phyloP scores from a whole-genome alignment of 2,888 invertebrate genomes.

The Coelopa pilipes region DNA sequence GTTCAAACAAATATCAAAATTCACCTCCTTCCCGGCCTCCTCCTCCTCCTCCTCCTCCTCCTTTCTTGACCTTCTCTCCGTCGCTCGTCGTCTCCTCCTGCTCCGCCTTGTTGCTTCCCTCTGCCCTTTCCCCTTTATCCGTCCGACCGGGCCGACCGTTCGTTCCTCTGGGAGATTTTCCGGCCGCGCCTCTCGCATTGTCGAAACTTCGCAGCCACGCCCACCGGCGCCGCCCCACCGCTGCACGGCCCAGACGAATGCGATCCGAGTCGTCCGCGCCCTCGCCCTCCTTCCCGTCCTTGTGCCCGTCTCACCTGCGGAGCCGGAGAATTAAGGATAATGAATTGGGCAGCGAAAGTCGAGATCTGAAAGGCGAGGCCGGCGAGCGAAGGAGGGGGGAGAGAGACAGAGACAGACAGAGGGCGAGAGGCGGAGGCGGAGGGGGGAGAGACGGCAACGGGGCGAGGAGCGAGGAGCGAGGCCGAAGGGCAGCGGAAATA shows the following conservation, averaged over 20 bases:
- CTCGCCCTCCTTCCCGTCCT: not conserved
- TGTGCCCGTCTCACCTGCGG: not conserved
- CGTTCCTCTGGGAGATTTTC: too few relatives aligned
- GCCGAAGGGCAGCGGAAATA: not conserved
- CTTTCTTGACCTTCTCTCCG: too few relatives aligned
- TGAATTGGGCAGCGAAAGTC: slow-evolving; percentile 21
- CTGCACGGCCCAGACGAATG: not conserved
- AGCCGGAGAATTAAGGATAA: slow-evolving; percentile 22
- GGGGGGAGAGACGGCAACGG: not conserved
- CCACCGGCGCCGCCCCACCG: not conserved
- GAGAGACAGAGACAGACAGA: not conserved
- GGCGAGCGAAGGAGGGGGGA: not conserved
- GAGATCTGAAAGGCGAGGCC: slow-evolving; percentile 1
- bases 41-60: too few relatives aligned
- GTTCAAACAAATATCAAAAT: slow-evolving; percentile 35
- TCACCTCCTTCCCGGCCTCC: too few relatives aligned
- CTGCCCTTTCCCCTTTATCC: too few relatives aligned
- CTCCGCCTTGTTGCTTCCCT: too few relatives aligned
- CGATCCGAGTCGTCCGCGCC: not conserved
- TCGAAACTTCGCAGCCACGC: slow-evolving; percentile 5
- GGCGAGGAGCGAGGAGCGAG: not conserved
- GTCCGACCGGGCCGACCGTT: too few relatives aligned
- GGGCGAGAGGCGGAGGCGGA: not conserved
- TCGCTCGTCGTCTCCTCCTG: not conserved
- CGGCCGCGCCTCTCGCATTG: not conserved